Evolutionary conservation across 2,888 invertebrate genomes (phyloP), one percentile per base, ranked within the genome.

Genomic region (Phlogophora meticulosa): DNA sequence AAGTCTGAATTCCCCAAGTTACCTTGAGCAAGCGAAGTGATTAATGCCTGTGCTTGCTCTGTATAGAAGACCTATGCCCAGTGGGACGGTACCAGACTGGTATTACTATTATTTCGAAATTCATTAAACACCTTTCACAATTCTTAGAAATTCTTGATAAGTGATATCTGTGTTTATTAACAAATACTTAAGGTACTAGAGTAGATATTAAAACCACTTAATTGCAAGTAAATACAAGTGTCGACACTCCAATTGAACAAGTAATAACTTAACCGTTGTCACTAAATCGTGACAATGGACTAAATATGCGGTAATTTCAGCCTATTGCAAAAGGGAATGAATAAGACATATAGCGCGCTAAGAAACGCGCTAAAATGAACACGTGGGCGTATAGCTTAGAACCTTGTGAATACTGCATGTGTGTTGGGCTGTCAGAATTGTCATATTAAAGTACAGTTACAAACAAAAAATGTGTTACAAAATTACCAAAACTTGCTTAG

Each of bases 261-360:
- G 48, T 46, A 48, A 59, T 66, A 68, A 81, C 64, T 72, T 66
- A 71, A 32, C 15, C 22, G 28, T 38, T 61, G 70, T 67, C 71
- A 60, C 17, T 38, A 28, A 49, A 46, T 80, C 78, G 71, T 68
- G 70, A 58, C 62, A 62, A 20, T 20, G 32, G 22, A 70, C 48
- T 65, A 70, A 70, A 75, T 77, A 65, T 72, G 58, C 67, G 53
- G 63, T 49, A 40, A 75, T 36, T 69, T 69, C 51, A 62, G 60
- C 32, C 52, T 43, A 52, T 74, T 65, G 56, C 20, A 11, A 36
- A 42, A 17, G 32, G 15, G 62, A 24, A 73, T 46, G 2, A 58
- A 62, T 62, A 20, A 7, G 61, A 36, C 11, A 61, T 45, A 57
- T 46, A 76, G 53, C 43, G 52, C 52, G n/a, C 4, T 42, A 4